Evolutionary conservation across 2,797 vertebrate genomes (phyloP), one percentile per base, ranked within the genome.

Genomic region (Vespertilio murinus): DNA sequence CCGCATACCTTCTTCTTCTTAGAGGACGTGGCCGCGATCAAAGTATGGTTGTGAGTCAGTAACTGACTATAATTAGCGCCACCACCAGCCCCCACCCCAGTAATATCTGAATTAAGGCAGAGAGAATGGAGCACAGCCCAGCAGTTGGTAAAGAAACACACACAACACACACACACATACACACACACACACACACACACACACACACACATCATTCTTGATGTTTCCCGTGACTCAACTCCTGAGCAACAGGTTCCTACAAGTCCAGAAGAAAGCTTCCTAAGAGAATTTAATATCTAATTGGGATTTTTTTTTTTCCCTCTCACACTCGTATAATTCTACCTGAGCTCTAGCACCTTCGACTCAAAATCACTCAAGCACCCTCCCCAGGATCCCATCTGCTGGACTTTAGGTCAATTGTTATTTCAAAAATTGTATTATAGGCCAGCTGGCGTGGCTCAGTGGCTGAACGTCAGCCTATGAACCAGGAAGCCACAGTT

Each of bases 1-100:
- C 25, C 52, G 33, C 61, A 13, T 38, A 65, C 73, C 59, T 85
- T 91, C 92, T 85, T 91, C 92, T 87, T 77, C 42, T 52, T n/a
- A 67, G 84, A 89, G 67, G 94, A 95, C 90, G 86, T 90, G 88
- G 78, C 90, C 79, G 23, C 25, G 12, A 94, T 86, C 83, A 47
- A 92, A 93, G 45, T 70, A 30, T 33, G n/a, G 70, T 73, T 95
- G 69, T 95, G 93, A 92, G 91, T 97, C 96, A 94, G 56, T 77
- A 69, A 78, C 82, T 70, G 40, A 61, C 88, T 95, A 23, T 79
- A 88, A 90, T 88, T 93, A 93, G 65, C 13, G 14, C 25, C 42
- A 42, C 12, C 25, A 0, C 23, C 54, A 42, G 8, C 16, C 7
- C 61, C 0, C 12, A 38, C 40, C 45, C 42, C 23, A 17, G 70